phyloP scores from a whole-genome alignment of 1,140 invertebrate genomes.

The Neodiprion virginianus region DNA sequence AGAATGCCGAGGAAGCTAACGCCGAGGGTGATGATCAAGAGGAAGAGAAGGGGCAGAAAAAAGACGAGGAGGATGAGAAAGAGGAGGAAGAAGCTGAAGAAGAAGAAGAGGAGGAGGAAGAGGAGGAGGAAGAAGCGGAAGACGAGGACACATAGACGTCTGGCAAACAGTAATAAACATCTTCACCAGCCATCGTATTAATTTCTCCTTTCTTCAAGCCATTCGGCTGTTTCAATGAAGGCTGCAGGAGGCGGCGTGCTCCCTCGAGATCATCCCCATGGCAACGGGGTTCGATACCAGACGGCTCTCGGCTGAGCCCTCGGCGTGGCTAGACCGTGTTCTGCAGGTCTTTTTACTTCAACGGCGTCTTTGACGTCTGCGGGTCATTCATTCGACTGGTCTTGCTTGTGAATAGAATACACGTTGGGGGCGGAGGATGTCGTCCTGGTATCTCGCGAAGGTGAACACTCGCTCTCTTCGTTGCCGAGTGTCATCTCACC shows the following conservation, averaged over 20 bases:
- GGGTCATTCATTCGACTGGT: too few relatives aligned
- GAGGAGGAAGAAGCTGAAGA: conserved; percentile 8
- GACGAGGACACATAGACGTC: too few relatives aligned
- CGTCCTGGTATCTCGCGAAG: too few relatives aligned
- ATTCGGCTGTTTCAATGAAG: background rate
- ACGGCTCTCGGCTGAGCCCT: background rate
- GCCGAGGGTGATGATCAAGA: conserved; percentile 10
- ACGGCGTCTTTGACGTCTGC: background rate
- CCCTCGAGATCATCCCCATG: conserved; percentile 37
- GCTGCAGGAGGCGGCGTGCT: background rate
- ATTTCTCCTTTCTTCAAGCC: background rate
- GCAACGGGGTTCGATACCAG: conserved; percentile 37
- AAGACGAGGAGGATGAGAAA: conserved; percentile 19
- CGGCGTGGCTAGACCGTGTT: too few relatives aligned
- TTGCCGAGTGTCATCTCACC: too few relatives aligned
- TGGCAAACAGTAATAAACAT: too few relatives aligned
- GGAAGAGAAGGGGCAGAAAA: conserved; percentile 23
- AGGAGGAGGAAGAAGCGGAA: background rate
- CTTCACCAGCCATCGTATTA: too few relatives aligned
- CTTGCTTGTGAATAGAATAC: too few relatives aligned
- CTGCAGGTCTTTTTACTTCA: background rate
- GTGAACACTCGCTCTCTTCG: too few relatives aligned
- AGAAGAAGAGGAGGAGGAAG: background rate
- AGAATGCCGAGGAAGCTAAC: conserved; percentile 10
- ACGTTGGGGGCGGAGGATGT: too few relatives aligned